Evolutionary conservation across 2,797 vertebrate species (phyloP).

Genomic region (Silurus lanzhouensis): DNA sequence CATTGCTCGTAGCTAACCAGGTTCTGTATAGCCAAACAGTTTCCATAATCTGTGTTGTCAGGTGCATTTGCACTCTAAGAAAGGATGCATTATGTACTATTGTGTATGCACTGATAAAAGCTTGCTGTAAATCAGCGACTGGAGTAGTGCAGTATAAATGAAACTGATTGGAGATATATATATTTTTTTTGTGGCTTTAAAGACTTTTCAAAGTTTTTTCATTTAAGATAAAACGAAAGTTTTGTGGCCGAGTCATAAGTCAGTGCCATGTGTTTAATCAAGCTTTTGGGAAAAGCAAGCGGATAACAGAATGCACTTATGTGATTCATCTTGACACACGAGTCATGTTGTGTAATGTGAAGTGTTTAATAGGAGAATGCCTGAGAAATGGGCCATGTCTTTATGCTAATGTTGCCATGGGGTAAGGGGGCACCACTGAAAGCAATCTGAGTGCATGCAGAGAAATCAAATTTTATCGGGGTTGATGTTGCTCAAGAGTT

Average conservation of each 20-base stretch:
- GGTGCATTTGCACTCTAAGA: neutral
- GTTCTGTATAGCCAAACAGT: constrained; percentile 3
- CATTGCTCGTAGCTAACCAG: neutral
- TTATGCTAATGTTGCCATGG: constrained; percentile 45
- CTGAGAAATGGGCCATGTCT: constrained; percentile 41
- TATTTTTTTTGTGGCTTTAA: neutral
- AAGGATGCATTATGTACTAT: neutral
- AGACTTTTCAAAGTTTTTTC: neutral
- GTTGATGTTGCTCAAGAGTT: constrained; percentile 24
- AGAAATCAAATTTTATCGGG: constrained; percentile 6
- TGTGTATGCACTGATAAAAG: constrained; percentile 20
- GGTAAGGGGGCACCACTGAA: constrained; percentile 33
- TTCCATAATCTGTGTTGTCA: neutral
- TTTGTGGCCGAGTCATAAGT: constrained; percentile 23
- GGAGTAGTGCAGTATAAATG: neutral
- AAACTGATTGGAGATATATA: constrained; percentile 4
- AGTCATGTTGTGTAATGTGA: constrained; percentile 4
- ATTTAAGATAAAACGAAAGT: neutral
- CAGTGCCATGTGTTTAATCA: constrained; percentile 22
- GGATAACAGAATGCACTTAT: constrained; percentile 24
- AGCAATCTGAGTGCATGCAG: constrained; percentile 25
- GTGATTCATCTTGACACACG: constrained; percentile 5
- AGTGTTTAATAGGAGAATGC: constrained; percentile 47
- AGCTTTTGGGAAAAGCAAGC: constrained; percentile 9
- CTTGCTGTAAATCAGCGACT: neutral